Percentiles rank a stretch among this genome's conserved stretches.
Evolutionary conservation across 2,113 vertebrate species (phyloP).

Genomic region (Clarias batrachus): DNA sequence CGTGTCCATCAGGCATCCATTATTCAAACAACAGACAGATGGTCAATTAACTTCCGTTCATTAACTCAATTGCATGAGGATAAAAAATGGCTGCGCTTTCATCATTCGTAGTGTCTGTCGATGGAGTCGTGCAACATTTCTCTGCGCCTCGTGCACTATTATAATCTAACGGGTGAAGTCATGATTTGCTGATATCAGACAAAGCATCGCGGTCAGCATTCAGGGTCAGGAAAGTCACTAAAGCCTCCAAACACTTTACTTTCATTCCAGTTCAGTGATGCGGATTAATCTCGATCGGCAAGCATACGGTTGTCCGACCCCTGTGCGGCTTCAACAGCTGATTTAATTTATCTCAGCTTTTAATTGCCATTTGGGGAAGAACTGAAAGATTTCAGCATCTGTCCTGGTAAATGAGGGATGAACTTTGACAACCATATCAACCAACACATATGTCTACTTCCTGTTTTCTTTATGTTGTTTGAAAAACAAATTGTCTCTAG

Average conservation of each 20-base stretch:
- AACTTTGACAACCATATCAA: slow-evolving; percentile 1
- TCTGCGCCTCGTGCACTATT: neutral
- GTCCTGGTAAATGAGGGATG: slow-evolving; percentile 26
- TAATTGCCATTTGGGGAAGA: slow-evolving; percentile 37
- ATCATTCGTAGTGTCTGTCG: neutral
- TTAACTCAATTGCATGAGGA: slow-evolving; percentile 44
- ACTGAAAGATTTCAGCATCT: slow-evolving; percentile 18
- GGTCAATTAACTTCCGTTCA: slow-evolving; percentile 52
- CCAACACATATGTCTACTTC: neutral
- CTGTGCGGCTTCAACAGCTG: neutral
- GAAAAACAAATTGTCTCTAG: neutral
- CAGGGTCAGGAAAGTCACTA: slow-evolving; percentile 3
- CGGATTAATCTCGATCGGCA: neutral
- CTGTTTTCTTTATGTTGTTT: neutral
- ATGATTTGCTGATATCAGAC: neutral
- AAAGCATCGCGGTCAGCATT: neutral
- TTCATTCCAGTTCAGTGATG: neutral
- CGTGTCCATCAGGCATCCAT: slow-evolving; percentile 33
- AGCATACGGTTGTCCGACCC: slow-evolving; percentile 15
- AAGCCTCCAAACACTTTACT: neutral
- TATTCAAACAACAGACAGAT: slow-evolving; percentile 53
- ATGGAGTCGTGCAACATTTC: neutral
- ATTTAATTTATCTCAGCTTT: slow-evolving; percentile 16
- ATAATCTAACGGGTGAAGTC: neutral
- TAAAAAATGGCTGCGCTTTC: slow-evolving; percentile 23